Conservation (phyloP, 2,113 vertebrate species). For the Megaceryle torquata region DNA sequence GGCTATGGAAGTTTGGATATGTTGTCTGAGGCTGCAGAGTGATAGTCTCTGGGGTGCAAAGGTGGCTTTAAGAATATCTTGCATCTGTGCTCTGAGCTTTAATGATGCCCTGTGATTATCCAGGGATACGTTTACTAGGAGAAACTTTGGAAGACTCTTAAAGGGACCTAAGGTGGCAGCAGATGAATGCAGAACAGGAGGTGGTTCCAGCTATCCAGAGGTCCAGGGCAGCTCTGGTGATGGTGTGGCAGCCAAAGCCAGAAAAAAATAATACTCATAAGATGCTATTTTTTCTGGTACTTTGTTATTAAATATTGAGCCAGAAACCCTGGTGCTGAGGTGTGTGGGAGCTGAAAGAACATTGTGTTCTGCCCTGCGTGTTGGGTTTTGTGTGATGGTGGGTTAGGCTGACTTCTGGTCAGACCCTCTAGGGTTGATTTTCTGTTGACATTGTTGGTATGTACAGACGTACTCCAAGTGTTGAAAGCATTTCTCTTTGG, state of each 20-base stretch:
- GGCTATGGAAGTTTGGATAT: neutral
- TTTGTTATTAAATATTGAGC: neutral
- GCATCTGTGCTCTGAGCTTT: neutral
- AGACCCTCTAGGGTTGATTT: fast-evolving
- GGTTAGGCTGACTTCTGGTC: neutral
- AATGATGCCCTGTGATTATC: neutral
- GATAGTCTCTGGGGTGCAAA: neutral
- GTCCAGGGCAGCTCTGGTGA: neutral
- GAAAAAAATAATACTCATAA: no score
- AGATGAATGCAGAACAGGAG: neutral
- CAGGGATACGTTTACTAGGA: neutral
- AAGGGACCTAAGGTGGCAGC: neutral
- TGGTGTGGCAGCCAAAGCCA: neutral
- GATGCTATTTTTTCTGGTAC: no score
- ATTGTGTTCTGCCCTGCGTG: fast-evolving
- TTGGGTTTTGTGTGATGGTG: neutral
- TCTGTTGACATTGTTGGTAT: neutral
- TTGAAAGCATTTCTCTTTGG: neutral
- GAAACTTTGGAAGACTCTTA: neutral
- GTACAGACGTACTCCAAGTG: fast-evolving
- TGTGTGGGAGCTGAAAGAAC: neutral
- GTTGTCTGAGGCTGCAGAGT: neutral
- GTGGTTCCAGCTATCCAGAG: neutral
- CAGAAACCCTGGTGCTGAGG: neutral
- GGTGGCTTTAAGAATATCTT: neutral